These are phyloP conservation scores for Heteromyza rotundicornis DNA, from an alignment of 2,888 invertebrate genomes.

Conservation along the genomic window DNA sequence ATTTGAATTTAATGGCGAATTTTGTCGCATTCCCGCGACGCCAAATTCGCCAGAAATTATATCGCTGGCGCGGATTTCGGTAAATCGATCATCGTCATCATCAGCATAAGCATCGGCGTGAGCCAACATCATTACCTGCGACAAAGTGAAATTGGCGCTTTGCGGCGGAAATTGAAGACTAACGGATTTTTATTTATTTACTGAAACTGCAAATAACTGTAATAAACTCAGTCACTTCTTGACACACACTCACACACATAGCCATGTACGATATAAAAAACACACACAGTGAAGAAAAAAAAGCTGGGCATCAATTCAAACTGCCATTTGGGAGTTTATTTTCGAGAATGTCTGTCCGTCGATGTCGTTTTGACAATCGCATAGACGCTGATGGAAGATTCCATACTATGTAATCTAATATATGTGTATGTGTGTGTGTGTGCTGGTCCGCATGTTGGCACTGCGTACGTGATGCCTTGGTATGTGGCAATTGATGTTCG, in stretches of 20 bases:
- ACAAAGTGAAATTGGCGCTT: not conserved
- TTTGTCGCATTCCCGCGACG: not conserved
- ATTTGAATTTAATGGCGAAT: not conserved
- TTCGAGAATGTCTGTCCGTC: too few relatives aligned
- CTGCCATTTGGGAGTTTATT: too few relatives aligned
- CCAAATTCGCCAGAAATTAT: too few relatives aligned
- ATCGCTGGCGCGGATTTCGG: not conserved
- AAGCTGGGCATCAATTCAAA: too few relatives aligned
- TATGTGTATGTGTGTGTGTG: constrained; percentile 27
- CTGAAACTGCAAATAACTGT: not conserved
- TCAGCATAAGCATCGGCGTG: not conserved
- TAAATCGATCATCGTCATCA: constrained; percentile 1
- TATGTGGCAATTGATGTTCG: constrained; percentile 50
- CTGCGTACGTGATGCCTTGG: constrained; percentile 2
- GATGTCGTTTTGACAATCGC: too few relatives aligned
- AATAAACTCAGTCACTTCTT: not conserved
- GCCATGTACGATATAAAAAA: too few relatives aligned
- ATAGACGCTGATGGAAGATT: too few relatives aligned
- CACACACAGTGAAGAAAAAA: too few relatives aligned
- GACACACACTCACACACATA: too few relatives aligned
- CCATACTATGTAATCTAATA: too few relatives aligned
- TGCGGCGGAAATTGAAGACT: too few relatives aligned
- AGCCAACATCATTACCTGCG: not conserved
- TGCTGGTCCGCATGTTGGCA: constrained; percentile 29
- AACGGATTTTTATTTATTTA: not conserved